Percentiles rank a stretch among this genome's conserved stretches.
phyloP scores from a whole-genome alignment of 2,797 vertebrate genomes.

The Neosilurus hyrtlii region DNA sequence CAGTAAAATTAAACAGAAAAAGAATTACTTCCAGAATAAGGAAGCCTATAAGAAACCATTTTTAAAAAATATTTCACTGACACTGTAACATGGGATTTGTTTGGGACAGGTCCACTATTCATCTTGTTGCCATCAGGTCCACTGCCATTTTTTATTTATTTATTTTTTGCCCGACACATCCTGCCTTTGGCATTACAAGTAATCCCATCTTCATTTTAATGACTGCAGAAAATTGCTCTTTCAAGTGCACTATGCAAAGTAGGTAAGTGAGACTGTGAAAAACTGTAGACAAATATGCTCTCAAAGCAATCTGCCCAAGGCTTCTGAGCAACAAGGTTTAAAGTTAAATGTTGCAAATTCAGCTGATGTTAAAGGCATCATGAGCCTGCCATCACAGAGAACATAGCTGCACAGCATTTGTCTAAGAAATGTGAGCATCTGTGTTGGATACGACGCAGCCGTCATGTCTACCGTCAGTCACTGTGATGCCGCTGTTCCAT shows the following conservation, averaged over 20 bases:
- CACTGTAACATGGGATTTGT: neutral
- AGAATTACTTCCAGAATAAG: too few species aligned
- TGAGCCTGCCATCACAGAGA: neutral
- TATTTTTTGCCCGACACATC: neutral
- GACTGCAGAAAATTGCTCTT: neutral
- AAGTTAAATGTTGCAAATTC: neutral
- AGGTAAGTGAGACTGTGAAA: neutral
- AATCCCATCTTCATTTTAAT: neutral
- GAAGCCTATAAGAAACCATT: too few species aligned
- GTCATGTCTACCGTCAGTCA: too few species aligned
- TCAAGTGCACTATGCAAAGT: neutral
- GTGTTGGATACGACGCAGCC: too few species aligned
- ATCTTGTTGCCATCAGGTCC: neutral
- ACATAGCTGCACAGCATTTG: neutral
- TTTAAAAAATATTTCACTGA: too few species aligned
- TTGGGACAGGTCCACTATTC: neutral
- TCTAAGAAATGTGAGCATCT: too few species aligned
- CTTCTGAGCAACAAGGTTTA: neutral
- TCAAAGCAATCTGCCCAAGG: neutral
- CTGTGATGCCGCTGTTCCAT: too few species aligned
- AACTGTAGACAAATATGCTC: neutral
- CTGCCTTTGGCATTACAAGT: neutral
- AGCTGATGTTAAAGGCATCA: neutral
- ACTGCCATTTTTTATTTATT: neutral
- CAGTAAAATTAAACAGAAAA: too few species aligned